These are phyloP conservation scores for Priocnemis perturbator DNA, from an alignment of 2,888 invertebrate species.

Conservation along the genomic window DNA sequence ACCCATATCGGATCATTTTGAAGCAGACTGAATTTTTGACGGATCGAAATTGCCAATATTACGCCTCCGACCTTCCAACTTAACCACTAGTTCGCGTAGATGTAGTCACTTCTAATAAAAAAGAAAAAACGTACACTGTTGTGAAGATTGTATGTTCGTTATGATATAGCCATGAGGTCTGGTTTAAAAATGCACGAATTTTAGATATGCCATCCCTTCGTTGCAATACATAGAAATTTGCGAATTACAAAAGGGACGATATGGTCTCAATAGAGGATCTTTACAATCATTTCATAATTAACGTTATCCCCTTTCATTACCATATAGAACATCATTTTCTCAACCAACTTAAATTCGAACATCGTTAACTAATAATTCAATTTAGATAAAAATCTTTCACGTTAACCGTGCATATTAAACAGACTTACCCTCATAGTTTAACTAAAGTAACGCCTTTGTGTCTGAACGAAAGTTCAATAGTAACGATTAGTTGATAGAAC, in stretches of 20 bases:
- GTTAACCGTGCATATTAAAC: slow-evolving; percentile 38
- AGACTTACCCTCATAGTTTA: slow-evolving; percentile 30
- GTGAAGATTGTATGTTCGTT: slow-evolving; percentile 46
- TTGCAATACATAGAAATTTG: no score
- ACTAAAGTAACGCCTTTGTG: slow-evolving; percentile 37
- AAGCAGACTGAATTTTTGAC: neutral
- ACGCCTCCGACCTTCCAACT: slow-evolving; percentile 32
- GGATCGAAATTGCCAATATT: slow-evolving; percentile 7
- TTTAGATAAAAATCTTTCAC: no score
- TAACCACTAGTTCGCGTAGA: slow-evolving; percentile 39
- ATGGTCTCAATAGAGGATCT: no score
- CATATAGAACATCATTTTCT: no score
- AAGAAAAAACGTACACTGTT: slow-evolving; percentile 34
- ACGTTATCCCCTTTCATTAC: no score
- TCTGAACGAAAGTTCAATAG: slow-evolving; percentile 47
- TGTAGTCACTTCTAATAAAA: slow-evolving; percentile 33
- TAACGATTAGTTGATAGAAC: slow-evolving; percentile 40
- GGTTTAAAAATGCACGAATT: slow-evolving; percentile 22
- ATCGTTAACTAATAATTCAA: no score
- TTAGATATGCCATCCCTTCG: slow-evolving; percentile 9
- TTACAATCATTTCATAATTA: no score
- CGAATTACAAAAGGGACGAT: no score
- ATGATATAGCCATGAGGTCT: slow-evolving; percentile 25
- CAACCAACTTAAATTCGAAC: no score
- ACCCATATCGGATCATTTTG: neutral